Base-by-base conservation (phyloP, 2,797 vertebrate species). In the Leptoclinus maculatus region DNA sequence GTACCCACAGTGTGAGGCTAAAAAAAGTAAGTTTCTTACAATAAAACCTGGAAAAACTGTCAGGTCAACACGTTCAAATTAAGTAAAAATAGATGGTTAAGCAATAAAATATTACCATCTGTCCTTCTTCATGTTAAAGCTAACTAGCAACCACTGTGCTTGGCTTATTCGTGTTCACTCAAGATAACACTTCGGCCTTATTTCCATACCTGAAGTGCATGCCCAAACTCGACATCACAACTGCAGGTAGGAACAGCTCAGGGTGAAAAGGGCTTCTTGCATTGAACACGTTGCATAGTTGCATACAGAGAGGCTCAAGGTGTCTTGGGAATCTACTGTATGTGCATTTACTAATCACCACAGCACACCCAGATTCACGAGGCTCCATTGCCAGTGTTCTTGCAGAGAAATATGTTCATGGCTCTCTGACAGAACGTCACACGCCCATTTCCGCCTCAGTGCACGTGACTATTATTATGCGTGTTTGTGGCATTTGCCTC, bases 181-280 rank as follows among this genome's bases (percentile, higher is more conserved):
- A 68, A 58, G 87, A 91, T 88, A 89, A 83, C n/a, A 36, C 56
- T 45, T 32, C 25, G 73, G 69, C 67, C 82, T 89, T 53, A 88
- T 87, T 91, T 89, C 74, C 89, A 90, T 88, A 88, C 71, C 86
- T 89, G 76, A 49, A 23, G 64, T 83, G 58, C 93, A 79, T 85
- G 93, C 47, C 88, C 76, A 76, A 90, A 93, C 93, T 90, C 43
- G 90, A 93, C 78, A 74, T 27, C 21, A 59, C 63, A 82, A 62
- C 87, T 82, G 70, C 86, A 79, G 72, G 84, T 34, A 88, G 82
- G 66, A 85, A 79, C 80, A 84, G 60, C 3, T 4, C 66, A 14
- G 12, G 80, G 76, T 25, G 8, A 82, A 71, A 60, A 32, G 5
- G 29, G 29, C 16, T 43, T 36, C 39, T 39, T 38, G 34, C 11